These are phyloP conservation scores for Arctopsyche grandis DNA, from an alignment of 1,140 invertebrate genomes.

Conservation along the genomic window DNA sequence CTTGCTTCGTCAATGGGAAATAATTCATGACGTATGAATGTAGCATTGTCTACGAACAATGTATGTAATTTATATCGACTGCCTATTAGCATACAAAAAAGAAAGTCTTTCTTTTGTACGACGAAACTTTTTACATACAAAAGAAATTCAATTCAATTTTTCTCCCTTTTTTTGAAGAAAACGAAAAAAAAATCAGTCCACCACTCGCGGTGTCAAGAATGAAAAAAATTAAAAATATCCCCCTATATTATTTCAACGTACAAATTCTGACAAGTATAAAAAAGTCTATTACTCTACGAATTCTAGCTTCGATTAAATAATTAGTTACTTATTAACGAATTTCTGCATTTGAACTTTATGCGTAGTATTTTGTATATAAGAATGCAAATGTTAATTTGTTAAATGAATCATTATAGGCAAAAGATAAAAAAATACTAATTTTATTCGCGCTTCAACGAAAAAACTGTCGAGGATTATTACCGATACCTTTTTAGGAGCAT, in stretches of 20 bases:
- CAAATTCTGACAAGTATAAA: too few relatives aligned
- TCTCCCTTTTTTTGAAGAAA: not conserved
- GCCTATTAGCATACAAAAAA: conserved; percentile 31
- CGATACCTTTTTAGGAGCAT: too few relatives aligned
- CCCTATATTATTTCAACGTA: not conserved
- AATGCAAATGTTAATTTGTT: too few relatives aligned
- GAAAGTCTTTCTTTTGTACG: conserved; percentile 9
- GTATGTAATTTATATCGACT: conserved; percentile 32
- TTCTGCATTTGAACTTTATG: too few relatives aligned
- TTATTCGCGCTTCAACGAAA: too few relatives aligned
- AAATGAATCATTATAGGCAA: too few relatives aligned
- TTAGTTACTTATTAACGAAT: too few relatives aligned
- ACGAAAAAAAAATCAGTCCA: not conserved
- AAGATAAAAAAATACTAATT: too few relatives aligned
- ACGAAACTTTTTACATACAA: conserved; percentile 11
- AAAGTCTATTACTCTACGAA: too few relatives aligned
- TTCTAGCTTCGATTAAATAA: too few relatives aligned
- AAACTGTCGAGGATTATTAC: too few relatives aligned
- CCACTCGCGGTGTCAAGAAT: not conserved
- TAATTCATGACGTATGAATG: conserved; percentile 24
- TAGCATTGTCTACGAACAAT: conserved; percentile 35
- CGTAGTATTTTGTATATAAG: too few relatives aligned
- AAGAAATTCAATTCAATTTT: conserved; percentile 25
- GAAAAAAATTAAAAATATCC: not conserved
- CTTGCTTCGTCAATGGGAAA: conserved; percentile 8